phyloP scores from a whole-genome alignment of 2,113 vertebrate genomes.

The Stigmatopora argus region DNA sequence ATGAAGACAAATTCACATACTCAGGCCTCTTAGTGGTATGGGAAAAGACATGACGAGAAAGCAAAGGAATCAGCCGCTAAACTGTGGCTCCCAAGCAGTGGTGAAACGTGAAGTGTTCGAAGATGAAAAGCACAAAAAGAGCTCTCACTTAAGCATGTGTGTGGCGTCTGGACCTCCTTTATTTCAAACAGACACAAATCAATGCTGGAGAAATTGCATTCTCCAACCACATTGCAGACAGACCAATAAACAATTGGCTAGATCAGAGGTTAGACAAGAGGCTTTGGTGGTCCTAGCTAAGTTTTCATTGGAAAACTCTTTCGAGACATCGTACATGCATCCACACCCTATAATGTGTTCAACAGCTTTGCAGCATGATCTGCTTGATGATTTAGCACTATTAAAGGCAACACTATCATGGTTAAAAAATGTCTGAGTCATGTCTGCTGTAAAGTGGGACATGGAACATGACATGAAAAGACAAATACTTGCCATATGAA shows the following conservation, averaged over 20 bases:
- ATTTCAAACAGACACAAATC: slow-evolving; percentile 58
- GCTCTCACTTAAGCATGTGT: slow-evolving; percentile 23
- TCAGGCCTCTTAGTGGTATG: slow-evolving; percentile 50
- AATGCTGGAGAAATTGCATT: slow-evolving; percentile 50
- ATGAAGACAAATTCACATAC: slow-evolving; percentile 28
- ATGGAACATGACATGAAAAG: not conserved
- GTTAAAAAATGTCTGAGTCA: slow-evolving; percentile 17
- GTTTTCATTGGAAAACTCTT: slow-evolving; percentile 31
- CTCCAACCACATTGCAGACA: slow-evolving; percentile 30
- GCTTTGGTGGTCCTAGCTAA: slow-evolving; percentile 22
- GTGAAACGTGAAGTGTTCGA: slow-evolving; percentile 5
- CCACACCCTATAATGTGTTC: slow-evolving; percentile 24
- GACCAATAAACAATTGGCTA: slow-evolving; percentile 40
- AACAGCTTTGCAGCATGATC: slow-evolving; percentile 10
- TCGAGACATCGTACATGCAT: slow-evolving; percentile 20
- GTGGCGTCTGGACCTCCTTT: slow-evolving; percentile 29
- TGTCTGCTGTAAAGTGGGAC: not conserved
- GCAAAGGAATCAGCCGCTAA: slow-evolving; percentile 28
- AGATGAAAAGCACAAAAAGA: not conserved
- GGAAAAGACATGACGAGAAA: slow-evolving; percentile 45
- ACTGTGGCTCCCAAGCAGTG: slow-evolving; percentile 14
- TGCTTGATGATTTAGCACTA: slow-evolving; percentile 17
- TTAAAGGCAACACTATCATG: slow-evolving; percentile 23
- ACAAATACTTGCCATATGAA: not conserved
- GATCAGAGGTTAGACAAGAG: slow-evolving; percentile 32